phyloP scores from a whole-genome alignment of 2,113 vertebrate genomes.

The Elephantulus edwardii region DNA sequence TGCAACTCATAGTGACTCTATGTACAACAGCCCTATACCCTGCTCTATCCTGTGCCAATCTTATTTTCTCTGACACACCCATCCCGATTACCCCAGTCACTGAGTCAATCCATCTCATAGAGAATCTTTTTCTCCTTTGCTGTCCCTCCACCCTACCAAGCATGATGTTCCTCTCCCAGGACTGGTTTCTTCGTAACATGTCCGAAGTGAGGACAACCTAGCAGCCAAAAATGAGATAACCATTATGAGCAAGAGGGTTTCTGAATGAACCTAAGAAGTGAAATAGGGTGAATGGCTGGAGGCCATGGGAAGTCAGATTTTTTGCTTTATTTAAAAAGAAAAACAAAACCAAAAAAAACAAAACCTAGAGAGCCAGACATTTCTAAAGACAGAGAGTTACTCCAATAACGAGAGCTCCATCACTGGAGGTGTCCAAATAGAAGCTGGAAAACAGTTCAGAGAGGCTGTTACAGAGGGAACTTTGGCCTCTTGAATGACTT shows the following conservation, averaged over 20 bases:
- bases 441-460: background rate
- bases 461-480: background rate
- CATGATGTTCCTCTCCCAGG: no score
- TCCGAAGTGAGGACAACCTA: rapidly evolving
- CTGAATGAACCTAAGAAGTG: background rate
- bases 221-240: background rate
- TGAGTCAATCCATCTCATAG: no score
- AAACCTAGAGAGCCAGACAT: background rate
- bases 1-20: no score
- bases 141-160: no score
- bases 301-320: background rate
- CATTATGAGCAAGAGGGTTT: background rate
- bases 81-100: no score
- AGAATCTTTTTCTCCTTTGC: no score
- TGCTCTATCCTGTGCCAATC: no score
- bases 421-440: background rate
- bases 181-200: no score
- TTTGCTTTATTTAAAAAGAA: background rate
- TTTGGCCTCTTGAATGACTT: background rate
- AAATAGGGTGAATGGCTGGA: background rate
- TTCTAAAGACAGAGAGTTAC: background rate
- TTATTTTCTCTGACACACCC: no score
- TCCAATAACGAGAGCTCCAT: background rate
- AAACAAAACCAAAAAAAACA: no score
- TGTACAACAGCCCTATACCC: no score